Base-by-base conservation (phyloP, 2,113 vertebrate genomes). In the Microcebus tavaratra region DNA sequence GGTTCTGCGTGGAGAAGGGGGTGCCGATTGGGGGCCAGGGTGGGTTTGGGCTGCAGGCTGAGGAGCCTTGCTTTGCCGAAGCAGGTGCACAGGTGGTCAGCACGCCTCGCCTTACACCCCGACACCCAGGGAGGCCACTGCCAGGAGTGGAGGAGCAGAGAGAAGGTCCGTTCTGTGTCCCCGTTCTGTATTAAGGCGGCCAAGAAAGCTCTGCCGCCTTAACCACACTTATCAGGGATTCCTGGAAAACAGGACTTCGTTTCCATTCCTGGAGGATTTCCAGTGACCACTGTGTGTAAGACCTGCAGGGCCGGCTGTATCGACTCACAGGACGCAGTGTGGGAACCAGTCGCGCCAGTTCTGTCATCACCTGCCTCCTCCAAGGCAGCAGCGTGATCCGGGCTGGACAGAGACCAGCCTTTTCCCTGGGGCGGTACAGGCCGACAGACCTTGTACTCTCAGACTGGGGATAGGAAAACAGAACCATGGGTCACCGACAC, bases 231-330 rank as follows among this genome's bases (percentile, higher is more conserved):
- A 72, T 75, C 8, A 0, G 42, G 23, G 48, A 65, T 94, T 96
- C 86, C 95, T 98, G 82, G 97, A 97, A 90, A 96, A 98, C 96
- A 90, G 96, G 63, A 96, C 67, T 89, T 82, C 63, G 42, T 97
- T 97, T 98, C 98, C 91, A 95, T 95, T 92, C 97, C 98, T 61
- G 48, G 94, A 95, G 86, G 55, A 90, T 90, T 97, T 94, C 98
- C 93, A 95, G 93, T 80, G 97, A 96, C 97, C 96, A 76, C 97
- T 65, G 21, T 95, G 96, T 94, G 89, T 95, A 96, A 97, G 97
- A 96, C 92, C 91, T 94, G 3, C 3, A 0, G 14, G 31, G 78
- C 59, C 82, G 18, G 18, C 79, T 1, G 0, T 42, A 11, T 53
- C 88, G 39, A 3, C 39, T 86, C 55, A 0, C 31, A 55, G 48